A percentile compares a stretch with the other conserved stretches of the same genome.
These are phyloP conservation scores for Eolophus roseicapilla DNA, from an alignment of 2,113 vertebrate species.

Conservation along the genomic window DNA sequence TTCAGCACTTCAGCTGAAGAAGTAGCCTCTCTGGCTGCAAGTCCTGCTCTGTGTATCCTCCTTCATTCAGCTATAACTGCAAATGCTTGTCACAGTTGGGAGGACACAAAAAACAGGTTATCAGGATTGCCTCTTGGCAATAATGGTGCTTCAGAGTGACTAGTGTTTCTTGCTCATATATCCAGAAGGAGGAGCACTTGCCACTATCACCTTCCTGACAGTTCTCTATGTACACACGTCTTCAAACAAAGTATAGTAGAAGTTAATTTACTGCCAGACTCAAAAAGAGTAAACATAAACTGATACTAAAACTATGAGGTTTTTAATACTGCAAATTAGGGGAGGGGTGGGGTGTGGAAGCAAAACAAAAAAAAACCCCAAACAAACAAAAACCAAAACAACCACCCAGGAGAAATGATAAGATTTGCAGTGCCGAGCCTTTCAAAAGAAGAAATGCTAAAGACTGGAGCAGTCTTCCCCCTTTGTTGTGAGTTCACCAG, in stretches of 20 bases:
- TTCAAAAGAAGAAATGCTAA: background rate
- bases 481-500: background rate
- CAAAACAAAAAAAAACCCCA: background rate
- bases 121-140: rapidly evolving
- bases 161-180: background rate
- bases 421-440: background rate
- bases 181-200: rapidly evolving
- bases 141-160: rapidly evolving
- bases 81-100: rapidly evolving
- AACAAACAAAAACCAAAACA: background rate
- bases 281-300: background rate
- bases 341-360: background rate
- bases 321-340: background rate
- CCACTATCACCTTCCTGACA: rapidly evolving
- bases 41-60: background rate
- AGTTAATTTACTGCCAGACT: background rate
- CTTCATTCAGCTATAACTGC: background rate
- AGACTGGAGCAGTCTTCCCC: background rate
- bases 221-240: rapidly evolving
- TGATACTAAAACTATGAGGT: background rate
- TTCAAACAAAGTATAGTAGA: background rate
- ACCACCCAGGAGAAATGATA: background rate
- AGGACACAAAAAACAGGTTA: background rate
- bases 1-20: background rate
- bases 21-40: background rate